phyloP scores from a whole-genome alignment of 2,797 vertebrate genomes.

The Cryptoprocta ferox region DNA sequence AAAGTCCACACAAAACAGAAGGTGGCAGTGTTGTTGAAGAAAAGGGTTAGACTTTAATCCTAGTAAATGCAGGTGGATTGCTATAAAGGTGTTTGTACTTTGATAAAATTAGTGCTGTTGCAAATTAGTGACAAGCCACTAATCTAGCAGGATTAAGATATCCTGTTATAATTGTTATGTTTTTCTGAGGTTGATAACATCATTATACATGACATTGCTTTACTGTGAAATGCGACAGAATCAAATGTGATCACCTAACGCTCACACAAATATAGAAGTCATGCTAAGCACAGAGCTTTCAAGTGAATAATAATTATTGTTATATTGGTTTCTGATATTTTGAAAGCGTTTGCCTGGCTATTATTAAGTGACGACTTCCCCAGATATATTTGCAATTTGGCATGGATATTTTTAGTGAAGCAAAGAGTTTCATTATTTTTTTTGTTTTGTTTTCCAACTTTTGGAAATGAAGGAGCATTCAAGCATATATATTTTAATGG shows the following conservation, averaged over 20 bases:
- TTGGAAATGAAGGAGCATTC: slow-evolving; percentile 63
- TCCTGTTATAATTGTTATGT: slow-evolving; percentile 52
- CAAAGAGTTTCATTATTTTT: slow-evolving; percentile 27
- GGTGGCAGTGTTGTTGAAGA: slow-evolving; percentile 88
- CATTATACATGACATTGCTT: slow-evolving; percentile 47
- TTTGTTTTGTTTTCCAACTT: slow-evolving; percentile 43
- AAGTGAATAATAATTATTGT: slow-evolving; percentile 60
- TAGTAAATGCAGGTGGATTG: slow-evolving; percentile 57
- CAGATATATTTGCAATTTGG: slow-evolving; percentile 23
- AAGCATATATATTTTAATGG: slow-evolving; percentile 63
- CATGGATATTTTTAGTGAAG: slow-evolving; percentile 70
- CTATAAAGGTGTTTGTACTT: slow-evolving; percentile 55
- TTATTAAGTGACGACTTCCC: slow-evolving; percentile 60
- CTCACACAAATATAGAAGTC: slow-evolving; percentile 5
- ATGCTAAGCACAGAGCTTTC: slow-evolving; percentile 59
- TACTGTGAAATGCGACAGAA: slow-evolving; percentile 59
- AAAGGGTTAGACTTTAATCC: not conserved
- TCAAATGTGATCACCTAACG: slow-evolving; percentile 56
- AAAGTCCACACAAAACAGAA: slow-evolving; percentile 79
- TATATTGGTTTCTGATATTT: slow-evolving; percentile 63
- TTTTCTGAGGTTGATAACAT: slow-evolving; percentile 67
- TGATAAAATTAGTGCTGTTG: slow-evolving; percentile 67
- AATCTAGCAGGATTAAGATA: slow-evolving; percentile 73
- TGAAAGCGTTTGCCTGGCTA: slow-evolving; percentile 52
- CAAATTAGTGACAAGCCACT: slow-evolving; percentile 70